A percentile compares a stretch with the other conserved stretches of the same genome.
Conservation (phyloP, 2,113 vertebrate genomes). For the Lasiurus cinereus region DNA sequence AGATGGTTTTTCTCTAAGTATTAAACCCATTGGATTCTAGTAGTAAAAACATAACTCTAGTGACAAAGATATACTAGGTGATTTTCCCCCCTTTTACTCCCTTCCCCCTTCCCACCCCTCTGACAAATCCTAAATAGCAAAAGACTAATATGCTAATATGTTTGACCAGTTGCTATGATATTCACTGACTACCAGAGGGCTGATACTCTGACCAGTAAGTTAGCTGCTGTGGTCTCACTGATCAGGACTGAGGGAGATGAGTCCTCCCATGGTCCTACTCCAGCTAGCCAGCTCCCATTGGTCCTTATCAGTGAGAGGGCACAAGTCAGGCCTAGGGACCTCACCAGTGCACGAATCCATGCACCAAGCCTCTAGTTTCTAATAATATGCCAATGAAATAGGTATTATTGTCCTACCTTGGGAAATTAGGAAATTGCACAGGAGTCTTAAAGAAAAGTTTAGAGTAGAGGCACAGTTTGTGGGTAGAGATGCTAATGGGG, state of each 20-base stretch:
- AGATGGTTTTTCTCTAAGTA: neutral
- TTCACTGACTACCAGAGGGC: too few species aligned
- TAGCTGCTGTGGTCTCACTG: too few species aligned
- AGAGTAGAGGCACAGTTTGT: neutral
- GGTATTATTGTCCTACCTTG: neutral
- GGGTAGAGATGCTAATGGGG: accelerated
- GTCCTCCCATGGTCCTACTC: too few species aligned
- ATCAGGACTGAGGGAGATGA: too few species aligned
- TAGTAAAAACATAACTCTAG: neutral
- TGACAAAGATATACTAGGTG: neutral
- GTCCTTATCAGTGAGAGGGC: too few species aligned
- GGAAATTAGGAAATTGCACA: neutral
- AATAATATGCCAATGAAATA: neutral
- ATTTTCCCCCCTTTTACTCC: neutral
- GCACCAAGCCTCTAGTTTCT: neutral
- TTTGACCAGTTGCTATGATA: too few species aligned
- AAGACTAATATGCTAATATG: too few species aligned
- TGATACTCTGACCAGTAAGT: too few species aligned
- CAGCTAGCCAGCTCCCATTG: too few species aligned
- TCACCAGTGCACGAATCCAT: too few species aligned
- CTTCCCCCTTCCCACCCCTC: too few species aligned
- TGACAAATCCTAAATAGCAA: too few species aligned
- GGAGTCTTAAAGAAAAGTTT: neutral
- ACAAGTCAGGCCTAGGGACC: accelerated
- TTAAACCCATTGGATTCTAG: neutral